These are phyloP conservation scores for Heliconius melpomene DNA, from an alignment of 1,140 invertebrate species.

Conservation along the genomic window DNA sequence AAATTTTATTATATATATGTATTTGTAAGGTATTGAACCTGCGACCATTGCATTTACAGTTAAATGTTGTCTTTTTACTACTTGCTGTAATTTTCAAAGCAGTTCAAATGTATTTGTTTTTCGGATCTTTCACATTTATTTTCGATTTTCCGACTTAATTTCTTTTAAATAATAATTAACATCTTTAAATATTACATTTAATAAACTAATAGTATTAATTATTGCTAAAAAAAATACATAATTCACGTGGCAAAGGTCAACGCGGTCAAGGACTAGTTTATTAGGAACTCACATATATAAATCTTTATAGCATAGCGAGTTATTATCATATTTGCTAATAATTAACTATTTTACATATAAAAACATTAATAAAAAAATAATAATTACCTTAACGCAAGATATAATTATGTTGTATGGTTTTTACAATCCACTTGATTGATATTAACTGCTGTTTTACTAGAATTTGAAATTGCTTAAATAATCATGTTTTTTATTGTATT, in stretches of 20 bases:
- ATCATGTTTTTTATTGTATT: not conserved
- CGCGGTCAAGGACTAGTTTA: conserved; percentile 1
- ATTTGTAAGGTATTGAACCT: no score
- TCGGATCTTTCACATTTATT: not conserved
- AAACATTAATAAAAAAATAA: conserved; percentile 10
- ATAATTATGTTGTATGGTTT: conserved; percentile 9
- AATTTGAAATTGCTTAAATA: not conserved
- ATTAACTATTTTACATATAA: not conserved
- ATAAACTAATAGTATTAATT: not conserved
- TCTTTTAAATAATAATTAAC: no score
- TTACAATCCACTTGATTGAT: not conserved
- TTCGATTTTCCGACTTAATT: not conserved
- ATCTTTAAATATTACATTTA: not conserved
- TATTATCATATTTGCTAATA: conserved; percentile 5
- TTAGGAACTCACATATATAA: not conserved
- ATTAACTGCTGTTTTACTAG: conserved; percentile 6
- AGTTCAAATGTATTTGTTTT: no score
- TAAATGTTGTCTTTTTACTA: no score
- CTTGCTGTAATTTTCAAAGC: no score
- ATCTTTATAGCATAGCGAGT: not conserved
- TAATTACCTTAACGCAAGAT: not conserved
- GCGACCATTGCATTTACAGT: no score
- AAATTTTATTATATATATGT: no score
- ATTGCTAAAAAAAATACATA: not conserved
- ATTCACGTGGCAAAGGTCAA: not conserved